Evolutionary conservation across 2,888 invertebrate genomes (phyloP).

Genomic region (Drosophila atripex): DNA sequence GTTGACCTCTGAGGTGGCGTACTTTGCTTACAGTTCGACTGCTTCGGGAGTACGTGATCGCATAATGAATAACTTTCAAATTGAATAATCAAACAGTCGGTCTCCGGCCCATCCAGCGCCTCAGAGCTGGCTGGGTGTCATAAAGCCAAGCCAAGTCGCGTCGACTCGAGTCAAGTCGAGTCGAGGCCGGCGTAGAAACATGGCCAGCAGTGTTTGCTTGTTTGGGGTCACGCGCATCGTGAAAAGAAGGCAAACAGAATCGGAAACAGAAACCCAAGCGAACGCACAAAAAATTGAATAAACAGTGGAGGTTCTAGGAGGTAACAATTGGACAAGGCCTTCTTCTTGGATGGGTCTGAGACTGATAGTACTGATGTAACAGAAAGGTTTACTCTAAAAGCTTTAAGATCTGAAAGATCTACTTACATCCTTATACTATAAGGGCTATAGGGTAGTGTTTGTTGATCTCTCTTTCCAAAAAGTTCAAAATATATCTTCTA

Average conservation of each 20-base stretch:
- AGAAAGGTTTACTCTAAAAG: no score
- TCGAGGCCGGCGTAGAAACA: conserved; percentile 48
- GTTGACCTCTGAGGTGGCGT: conserved; percentile 58
- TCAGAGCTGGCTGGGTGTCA: conserved; percentile 61
- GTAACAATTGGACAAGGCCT: conserved; percentile 44
- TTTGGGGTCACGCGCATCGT: conserved; percentile 68
- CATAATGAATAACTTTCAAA: conserved; percentile 81
- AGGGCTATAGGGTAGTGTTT: no score
- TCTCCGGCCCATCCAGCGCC: conserved; percentile 26
- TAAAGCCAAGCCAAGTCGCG: conserved; percentile 58
- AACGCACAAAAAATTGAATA: conserved; percentile 20
- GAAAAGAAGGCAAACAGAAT: conserved; percentile 50
- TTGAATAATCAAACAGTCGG: conserved; percentile 77
- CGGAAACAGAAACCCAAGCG: conserved; percentile 35
- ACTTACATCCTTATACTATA: no score
- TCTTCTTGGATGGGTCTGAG: no score
- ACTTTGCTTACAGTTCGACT: conserved; percentile 41
- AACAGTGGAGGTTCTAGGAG: conserved; percentile 22
- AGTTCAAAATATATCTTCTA: no score
- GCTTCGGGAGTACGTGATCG: conserved; percentile 70
- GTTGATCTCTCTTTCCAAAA: no score
- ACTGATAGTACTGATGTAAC: no score
- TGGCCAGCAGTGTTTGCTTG: conserved; percentile 61
- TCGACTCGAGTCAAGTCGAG: no score
- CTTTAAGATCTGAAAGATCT: no score